These are phyloP conservation scores for Bembecia ichneumoniformis DNA, from an alignment of 2,888 invertebrate species.

Conservation along the genomic window DNA sequence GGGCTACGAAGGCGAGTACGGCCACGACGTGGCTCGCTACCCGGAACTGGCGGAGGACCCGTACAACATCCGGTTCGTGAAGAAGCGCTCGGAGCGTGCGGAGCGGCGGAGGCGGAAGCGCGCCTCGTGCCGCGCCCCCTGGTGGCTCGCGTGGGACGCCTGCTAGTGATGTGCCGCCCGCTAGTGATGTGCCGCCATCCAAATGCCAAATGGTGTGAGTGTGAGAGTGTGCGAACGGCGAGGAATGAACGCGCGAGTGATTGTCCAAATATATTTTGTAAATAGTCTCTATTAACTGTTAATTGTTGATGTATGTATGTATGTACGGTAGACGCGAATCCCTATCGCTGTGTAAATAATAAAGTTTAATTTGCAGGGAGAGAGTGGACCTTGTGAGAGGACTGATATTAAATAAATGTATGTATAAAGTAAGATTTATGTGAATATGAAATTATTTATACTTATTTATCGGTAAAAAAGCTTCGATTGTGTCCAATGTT, in stretches of 20 bases:
- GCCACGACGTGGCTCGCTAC: slow-evolving; percentile 90
- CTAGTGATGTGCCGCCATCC: slow-evolving; percentile 66
- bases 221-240: slow-evolving; percentile 45
- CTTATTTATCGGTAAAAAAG: slow-evolving; percentile 73
- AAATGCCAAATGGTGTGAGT: slow-evolving; percentile 68
- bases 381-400: slow-evolving; percentile 73
- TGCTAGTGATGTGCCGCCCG: slow-evolving; percentile 27
- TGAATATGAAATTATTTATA: slow-evolving; percentile 74
- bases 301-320: slow-evolving; percentile 71
- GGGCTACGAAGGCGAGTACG: slow-evolving; percentile 92
- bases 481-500: slow-evolving; percentile 73
- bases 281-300: slow-evolving; percentile 72
- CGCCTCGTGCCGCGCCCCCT: slow-evolving; percentile 64
- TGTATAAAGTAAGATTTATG: slow-evolving; percentile 71
- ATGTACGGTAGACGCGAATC: slow-evolving; percentile 61
- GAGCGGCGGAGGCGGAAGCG: slow-evolving; percentile 82
- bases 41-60: slow-evolving; percentile 97
- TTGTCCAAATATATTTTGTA: slow-evolving; percentile 65
- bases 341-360: slow-evolving; percentile 72
- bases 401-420: slow-evolving; percentile 73
- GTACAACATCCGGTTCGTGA: slow-evolving; percentile 91
- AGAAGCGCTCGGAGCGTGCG: slow-evolving; percentile 81
- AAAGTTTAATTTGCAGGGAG: slow-evolving; percentile 71
- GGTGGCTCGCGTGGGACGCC: slow-evolving; percentile 64
- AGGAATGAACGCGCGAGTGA: slow-evolving; percentile 49